A percentile compares a stretch with the other conserved stretches of the same genome.
phyloP scores from a whole-genome alignment of 2,113 vertebrate species.

The Dipodomys stephensi region DNA sequence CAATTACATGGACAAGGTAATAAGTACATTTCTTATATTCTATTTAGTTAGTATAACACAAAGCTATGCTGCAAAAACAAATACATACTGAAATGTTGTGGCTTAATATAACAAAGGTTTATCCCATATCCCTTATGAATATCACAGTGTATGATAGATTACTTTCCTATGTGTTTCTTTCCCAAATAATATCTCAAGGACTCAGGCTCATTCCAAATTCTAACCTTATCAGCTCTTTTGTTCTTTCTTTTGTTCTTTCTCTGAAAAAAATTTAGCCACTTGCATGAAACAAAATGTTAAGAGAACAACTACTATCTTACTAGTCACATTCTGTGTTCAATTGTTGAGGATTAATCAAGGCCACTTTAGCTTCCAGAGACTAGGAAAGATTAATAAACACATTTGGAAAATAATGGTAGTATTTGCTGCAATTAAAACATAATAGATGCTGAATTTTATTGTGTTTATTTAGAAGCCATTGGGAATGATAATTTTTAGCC shows the following conservation, averaged over 20 bases:
- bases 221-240: not conserved
- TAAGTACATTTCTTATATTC: not conserved
- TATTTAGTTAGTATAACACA: not conserved
- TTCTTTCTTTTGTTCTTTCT: not conserved
- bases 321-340: not conserved
- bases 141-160: not conserved
- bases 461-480: not conserved
- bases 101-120: not conserved
- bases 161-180: not conserved
- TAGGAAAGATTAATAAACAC: not conserved
- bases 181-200: not conserved
- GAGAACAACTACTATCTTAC: not conserved
- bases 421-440: not conserved
- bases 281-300: not conserved
- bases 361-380: not conserved
- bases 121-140: not conserved
- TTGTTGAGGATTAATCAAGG: constrained; percentile 22
- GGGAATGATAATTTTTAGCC: not conserved
- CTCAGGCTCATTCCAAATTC: not conserved
- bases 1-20: no score
- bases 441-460: constrained; percentile 21
- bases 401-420: not conserved
- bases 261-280: not conserved
- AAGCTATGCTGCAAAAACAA: not conserved
- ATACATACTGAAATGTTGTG: not conserved